Evolutionary conservation across 2,113 vertebrate species (phyloP).

Genomic region (Tupaia chinensis): DNA sequence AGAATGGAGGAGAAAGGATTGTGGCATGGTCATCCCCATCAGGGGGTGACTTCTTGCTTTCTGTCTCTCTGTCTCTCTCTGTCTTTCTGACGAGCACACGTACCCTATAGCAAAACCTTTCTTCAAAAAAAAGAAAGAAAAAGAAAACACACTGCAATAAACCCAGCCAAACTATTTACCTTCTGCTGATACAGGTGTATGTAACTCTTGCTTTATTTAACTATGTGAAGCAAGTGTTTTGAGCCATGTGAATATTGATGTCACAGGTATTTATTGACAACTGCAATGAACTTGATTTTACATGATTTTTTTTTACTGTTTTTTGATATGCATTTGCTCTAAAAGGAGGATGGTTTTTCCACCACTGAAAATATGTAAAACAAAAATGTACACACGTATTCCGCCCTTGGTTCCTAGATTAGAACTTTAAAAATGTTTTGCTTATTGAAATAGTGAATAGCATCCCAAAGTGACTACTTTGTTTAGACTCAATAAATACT

Average conservation of each 20-base stretch:
- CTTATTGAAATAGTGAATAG: neutral
- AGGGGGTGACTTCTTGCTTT: no score
- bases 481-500: constrained; percentile 33
- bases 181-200: neutral
- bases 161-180: neutral
- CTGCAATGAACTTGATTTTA: constrained; percentile 2
- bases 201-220: constrained; percentile 16
- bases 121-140: no score
- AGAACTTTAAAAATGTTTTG: neutral
- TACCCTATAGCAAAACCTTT: no score
- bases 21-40: no score
- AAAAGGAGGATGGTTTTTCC: neutral
- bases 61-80: no score
- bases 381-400: neutral
- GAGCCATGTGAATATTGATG: neutral
- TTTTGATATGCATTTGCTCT: constrained; percentile 26
- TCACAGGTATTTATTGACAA: constrained; percentile 7
- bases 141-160: neutral
- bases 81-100: no score
- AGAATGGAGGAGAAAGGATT: no score
- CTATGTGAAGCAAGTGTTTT: neutral
- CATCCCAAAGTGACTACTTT: constrained; percentile 9
- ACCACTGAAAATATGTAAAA: neutral
- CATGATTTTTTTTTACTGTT: neutral
- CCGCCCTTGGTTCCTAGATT: constrained; percentile 1